phyloP scores from a whole-genome alignment of 2,888 invertebrate genomes.

The Hemistola chrysoprasaria region DNA sequence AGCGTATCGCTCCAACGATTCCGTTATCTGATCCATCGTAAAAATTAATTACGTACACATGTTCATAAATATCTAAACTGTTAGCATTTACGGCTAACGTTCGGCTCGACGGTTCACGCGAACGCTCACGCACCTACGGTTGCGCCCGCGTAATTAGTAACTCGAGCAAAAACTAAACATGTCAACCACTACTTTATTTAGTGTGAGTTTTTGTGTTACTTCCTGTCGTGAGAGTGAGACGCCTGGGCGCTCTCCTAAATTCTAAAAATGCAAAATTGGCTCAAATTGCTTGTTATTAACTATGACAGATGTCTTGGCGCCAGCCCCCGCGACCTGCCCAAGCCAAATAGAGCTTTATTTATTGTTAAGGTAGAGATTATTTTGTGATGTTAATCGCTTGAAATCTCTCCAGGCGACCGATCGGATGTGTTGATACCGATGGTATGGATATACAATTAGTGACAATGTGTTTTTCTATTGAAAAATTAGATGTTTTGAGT shows the following conservation, averaged over 20 bases:
- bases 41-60: constrained; percentile 81
- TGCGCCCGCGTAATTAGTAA: constrained; percentile 61
- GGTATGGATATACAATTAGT: constrained; percentile 76
- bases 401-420: constrained; percentile 51
- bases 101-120: constrained; percentile 60
- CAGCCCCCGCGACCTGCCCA: constrained; percentile 39
- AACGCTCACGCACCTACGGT: constrained; percentile 57
- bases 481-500: constrained; percentile 46
- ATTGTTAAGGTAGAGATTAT: constrained; percentile 24
- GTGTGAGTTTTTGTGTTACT: constrained; percentile 72
- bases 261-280: constrained; percentile 79
- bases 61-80: constrained; percentile 79
- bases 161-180: constrained; percentile 64
- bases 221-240: constrained; percentile 71
- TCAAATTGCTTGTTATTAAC: constrained; percentile 81
- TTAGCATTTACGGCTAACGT: constrained; percentile 71
- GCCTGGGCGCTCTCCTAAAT: constrained; percentile 68
- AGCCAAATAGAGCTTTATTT: constrained; percentile 38
- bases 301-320: constrained; percentile 81
- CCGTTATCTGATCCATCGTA: constrained; percentile 78
- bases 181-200: constrained; percentile 76
- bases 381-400: neutral
- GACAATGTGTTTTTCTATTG: constrained; percentile 52
- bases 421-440: constrained; percentile 76
- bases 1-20: constrained; percentile 70